A percentile compares a stretch with the other conserved stretches of the same genome.
phyloP scores from a whole-genome alignment of 1,140 invertebrate genomes.

The Brachionus koreanus region DNA sequence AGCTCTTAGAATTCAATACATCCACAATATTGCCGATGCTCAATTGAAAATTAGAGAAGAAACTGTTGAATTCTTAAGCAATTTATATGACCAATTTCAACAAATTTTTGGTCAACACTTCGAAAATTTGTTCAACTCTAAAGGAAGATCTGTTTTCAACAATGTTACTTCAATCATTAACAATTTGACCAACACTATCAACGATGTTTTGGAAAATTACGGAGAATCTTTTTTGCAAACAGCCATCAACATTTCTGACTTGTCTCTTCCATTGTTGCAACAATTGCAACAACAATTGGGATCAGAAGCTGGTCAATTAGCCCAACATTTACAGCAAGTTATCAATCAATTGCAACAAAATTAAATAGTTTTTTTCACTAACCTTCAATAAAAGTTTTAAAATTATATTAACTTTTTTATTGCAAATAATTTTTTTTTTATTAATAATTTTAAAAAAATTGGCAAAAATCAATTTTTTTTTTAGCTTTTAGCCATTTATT shows the following conservation, averaged over 20 bases:
- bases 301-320: neutral
- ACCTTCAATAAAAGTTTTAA: neutral
- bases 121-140: neutral
- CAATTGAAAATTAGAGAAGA: slow-evolving; percentile 17
- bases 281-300: slow-evolving; percentile 19
- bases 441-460: neutral
- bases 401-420: neutral
- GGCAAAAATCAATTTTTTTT: no score
- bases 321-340: slow-evolving; percentile 9
- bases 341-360: slow-evolving; percentile 15
- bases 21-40: neutral
- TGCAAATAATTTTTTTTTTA: neutral
- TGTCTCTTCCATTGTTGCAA: neutral
- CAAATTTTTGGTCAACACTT: slow-evolving; percentile 15
- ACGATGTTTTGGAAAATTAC: neutral
- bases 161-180: slow-evolving; percentile 34
- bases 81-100: neutral
- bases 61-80: neutral
- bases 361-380: neutral
- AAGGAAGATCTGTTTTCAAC: neutral
- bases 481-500: no score
- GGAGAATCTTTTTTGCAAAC: slow-evolving; percentile 32
- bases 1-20: neutral
- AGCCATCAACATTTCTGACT: neutral
- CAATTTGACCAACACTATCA: slow-evolving; percentile 1